Conservation (phyloP, 64 coral and sea anemone genomes). For the Montipora efflorescens region DNA sequence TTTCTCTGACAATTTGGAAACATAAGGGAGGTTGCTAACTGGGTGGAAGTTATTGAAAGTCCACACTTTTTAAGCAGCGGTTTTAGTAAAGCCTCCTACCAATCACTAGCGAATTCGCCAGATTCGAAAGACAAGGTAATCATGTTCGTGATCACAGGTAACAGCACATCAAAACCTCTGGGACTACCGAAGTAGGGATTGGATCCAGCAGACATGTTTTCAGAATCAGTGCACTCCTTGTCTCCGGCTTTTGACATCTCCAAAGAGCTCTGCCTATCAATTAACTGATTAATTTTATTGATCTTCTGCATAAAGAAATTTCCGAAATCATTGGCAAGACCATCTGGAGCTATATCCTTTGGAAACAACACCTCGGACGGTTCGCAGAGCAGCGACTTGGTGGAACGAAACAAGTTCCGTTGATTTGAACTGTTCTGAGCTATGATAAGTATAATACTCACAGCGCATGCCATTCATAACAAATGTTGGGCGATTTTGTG, state of each 20-base stretch:
- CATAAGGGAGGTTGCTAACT: too few relatives aligned
- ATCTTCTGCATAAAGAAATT: conserved; percentile 56
- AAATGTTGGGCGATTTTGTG: too few relatives aligned
- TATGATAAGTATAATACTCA: neutral
- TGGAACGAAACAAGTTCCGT: conserved; percentile 29
- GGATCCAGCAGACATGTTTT: conserved; percentile 50
- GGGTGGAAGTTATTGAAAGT: neutral
- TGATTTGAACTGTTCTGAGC: conserved; percentile 40
- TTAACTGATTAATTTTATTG: conserved; percentile 1
- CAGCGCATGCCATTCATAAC: too few relatives aligned
- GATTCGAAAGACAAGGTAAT: conserved; percentile 42
- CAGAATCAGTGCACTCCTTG: neutral
- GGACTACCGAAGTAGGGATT: conserved; percentile 39
- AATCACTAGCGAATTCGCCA: conserved; percentile 20
- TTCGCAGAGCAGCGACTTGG: conserved; percentile 20
- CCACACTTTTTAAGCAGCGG: conserved; percentile 38
- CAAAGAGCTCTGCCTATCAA: conserved; percentile 18
- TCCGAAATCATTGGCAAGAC: conserved; percentile 37
- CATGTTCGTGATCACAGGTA: conserved; percentile 31
- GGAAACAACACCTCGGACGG: neutral
- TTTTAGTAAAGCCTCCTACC: conserved; percentile 17
- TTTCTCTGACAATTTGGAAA: too few relatives aligned
- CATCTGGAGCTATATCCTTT: conserved; percentile 2
- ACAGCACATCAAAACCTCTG: conserved; percentile 23
- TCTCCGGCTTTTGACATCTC: conserved; percentile 5